Base-by-base conservation (phyloP, 2,888 invertebrate species). In the Galerucella calmariensis region DNA sequence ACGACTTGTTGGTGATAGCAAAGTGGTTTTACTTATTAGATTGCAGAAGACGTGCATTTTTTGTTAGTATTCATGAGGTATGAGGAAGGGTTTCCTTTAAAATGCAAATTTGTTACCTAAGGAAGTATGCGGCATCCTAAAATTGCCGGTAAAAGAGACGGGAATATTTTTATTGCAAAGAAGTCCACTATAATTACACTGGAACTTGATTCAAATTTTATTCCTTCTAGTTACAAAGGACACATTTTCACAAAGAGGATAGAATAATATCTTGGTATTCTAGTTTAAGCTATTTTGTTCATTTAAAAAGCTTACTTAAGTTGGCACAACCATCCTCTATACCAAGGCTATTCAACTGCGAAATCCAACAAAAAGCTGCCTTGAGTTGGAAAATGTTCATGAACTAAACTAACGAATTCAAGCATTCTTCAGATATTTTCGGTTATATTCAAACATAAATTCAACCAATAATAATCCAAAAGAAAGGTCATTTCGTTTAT, bases 1-100 rank as follows among this genome's bases (percentile, higher is more conserved):
- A 41, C 35, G 35, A 41, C 35, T 41, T 41, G 35, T 8, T 41
- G 72, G 76, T 76, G 77, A 79, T 78, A 76, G 77, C 77, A 78
- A 79, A 80, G 76, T 78, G 75, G 63, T 73, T 53, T 14, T 14
- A 53, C 75, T 79, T 79, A 81, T 80, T 77, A 79, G 77, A 79
- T 81, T 79, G 76, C 77, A 71, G 69, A 69, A 63, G 78, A 80
- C 77, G 78, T 75, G 75, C 69, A 73, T 79, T 80, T 81, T 81
- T 79, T 78, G 75, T 80, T 79, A 80, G 79, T 81, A 81, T 80
- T 80, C 81, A 81, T 81, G 78, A 79, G 77, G 72, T 74, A 70
- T 61, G 56, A 74, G 65, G 63, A 77, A 77, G 75, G 75, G 78
- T 74, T 74, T 78, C 74, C 77, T 78, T 78, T 78, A 78, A 75